Base-by-base conservation (phyloP, 2,113 vertebrate genomes). In the Zeus faber region DNA sequence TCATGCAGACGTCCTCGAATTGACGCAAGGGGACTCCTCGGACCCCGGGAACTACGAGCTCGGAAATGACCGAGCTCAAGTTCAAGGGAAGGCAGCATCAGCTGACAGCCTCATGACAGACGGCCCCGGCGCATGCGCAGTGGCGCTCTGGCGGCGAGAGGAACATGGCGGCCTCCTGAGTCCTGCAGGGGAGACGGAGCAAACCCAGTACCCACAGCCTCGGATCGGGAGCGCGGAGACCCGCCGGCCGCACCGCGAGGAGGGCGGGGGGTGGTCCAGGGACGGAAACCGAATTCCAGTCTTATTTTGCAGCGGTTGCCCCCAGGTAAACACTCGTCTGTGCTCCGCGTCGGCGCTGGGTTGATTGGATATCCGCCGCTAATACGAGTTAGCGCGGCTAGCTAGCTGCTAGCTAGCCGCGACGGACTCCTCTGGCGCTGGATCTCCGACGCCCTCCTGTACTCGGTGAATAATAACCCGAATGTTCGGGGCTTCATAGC, bases 91-190 rank as follows among this genome's bases (percentile, higher is more conserved):
- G n/a, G n/a, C n/a, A n/a, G n/a, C n/a, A 85, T 89, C 89, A 91
- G 86, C 87, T 90, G 88, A 89, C 83, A 76, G 72, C 75, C 89
- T 72, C 88, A 82, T 89, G 88, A 90, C 88, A 82, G 78, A 27
- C 72, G 54, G 75, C 44, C 46, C 37, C 24, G 6, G 29, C 83
- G 82, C 86, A 9, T 86, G 88, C 88, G 82, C 85, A 79, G 22
- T 61, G 2, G 35, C 29, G 10, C 62, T 26, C 62, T 81, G 40
- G 72, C 40, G 74, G 55, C 75, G 67, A 66, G 58, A 71, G 77
- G 86, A 90, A 87, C 69, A 91, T 90, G 88, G 88, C 88, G 84
- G 86, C 88, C 87, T 89, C 88, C 87, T 89, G 87, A 86, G 67
- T 62, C 50, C 64, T 58, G 74, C 41, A 69, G 53, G 72, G 49